Percentiles rank a stretch among this genome's conserved stretches.
Evolutionary conservation across 2,113 vertebrate species (phyloP).

Genomic region (sheep (Ovis aries)): ARS-UI_Ramb_v3.0 NC_056068.1:78487001-78487500

Average conservation of each 20-base stretch:
- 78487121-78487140: neutral
- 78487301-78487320: fast-evolving
- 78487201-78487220: fast-evolving
- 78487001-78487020: neutral
- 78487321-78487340: neutral
- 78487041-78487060: neutral
- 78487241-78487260: neutral
- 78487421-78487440: neutral
- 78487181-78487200: neutral
- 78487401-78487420: neutral
- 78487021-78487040: neutral
- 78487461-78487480: neutral
- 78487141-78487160: too few relatives aligned
- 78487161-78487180: neutral
- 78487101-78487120: neutral
- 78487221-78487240: neutral
- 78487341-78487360: neutral
- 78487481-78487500: neutral
- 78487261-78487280: neutral
- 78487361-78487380: neutral
- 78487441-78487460: neutral
- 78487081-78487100: neutral
- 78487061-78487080: neutral
- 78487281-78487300: neutral
- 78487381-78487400: neutral